Base-by-base conservation (phyloP, 53 echinoderm and acorn worm species). In the Patiria pectinifera region DNA sequence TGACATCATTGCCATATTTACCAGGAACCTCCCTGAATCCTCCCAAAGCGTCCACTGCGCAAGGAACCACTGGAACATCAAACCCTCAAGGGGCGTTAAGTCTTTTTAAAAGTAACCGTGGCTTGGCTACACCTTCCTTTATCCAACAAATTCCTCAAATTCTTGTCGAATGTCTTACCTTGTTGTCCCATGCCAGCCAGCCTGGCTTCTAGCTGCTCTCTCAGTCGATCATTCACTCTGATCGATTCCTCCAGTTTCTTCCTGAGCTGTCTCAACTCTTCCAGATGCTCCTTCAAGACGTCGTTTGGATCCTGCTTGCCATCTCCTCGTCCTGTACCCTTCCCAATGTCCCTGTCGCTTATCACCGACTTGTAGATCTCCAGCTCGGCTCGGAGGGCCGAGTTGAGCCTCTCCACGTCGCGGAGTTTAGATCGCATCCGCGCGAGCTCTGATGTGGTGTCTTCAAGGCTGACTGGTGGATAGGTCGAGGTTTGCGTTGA, bases 171-270 rank as follows among this genome's bases (percentile, higher is more conserved):
- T 24, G 21, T 4, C 62, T 25, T 59, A 87, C 82, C 93, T 82
- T 82, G 71, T 76, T 87, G 86, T 53, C 72, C 89, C 91, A 78
- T 69, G n/a, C 85, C 86, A 46, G 93, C 93, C 35, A 95, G 91
- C 69, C 90, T 95, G 3, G 89, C 95, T 62, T 93, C 95, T 4
- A 95, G 43, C 44, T 93, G 92, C 63, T 95, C 91, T 61, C 94
- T 83, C 14, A 94, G 87, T 66, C 89, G 93, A 84, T 94, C 93
- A 83, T 94, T 98, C 15, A 85, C 94, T 60, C 80, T 92, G 78
- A 94, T 95, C 6, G 97, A 91, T 25, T 99, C 99, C 53, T 99
- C 97, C 16, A 99, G 87, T 14, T 93, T 85, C 86, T 96, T 94
- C 66, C 95, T 92, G 49, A 99, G 85, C 6, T 92, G 91, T 48